These are phyloP conservation scores for Rhabdomys dilectus DNA, from an alignment of 2,113 vertebrate species.

Conservation along the genomic window DNA sequence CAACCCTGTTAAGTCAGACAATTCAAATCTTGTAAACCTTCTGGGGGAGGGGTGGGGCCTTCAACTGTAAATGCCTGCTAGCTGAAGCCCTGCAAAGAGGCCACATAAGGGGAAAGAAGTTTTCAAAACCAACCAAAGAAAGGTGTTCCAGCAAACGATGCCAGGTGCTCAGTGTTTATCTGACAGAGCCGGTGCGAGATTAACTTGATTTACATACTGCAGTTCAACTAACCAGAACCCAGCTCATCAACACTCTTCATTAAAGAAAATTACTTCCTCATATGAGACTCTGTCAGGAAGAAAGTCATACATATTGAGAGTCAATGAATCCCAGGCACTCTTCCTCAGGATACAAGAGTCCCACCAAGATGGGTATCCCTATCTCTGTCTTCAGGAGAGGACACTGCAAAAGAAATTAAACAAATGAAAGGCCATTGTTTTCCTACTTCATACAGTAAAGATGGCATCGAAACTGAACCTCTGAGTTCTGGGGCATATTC, in stretches of 20 bases:
- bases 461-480: constrained; percentile 3
- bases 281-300: constrained; percentile 50
- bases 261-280: constrained; percentile 79
- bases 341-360: not conserved
- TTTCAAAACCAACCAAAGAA: constrained; percentile 73
- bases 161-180: constrained; percentile 78
- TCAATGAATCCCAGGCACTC: constrained; percentile 23
- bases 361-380: not conserved
- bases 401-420: not conserved
- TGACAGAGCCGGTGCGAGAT: not conserved
- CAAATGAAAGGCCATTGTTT: not conserved
- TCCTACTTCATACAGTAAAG: not conserved
- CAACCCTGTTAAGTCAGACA: constrained; percentile 64
- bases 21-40: constrained; percentile 67
- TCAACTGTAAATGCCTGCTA: constrained; percentile 52
- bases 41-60: not conserved
- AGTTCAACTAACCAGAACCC: constrained; percentile 82
- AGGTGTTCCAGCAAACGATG: constrained; percentile 61
- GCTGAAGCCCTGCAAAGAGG: constrained; percentile 39
- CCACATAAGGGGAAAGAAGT: constrained; percentile 13
- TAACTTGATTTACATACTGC: constrained; percentile 81
- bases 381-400: not conserved
- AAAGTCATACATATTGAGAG: constrained; percentile 51
- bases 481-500: not conserved
- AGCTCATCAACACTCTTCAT: constrained; percentile 78